Evolutionary conservation across 92 coral and sea anemone genomes (phyloP).

Genomic region (Epizoanthus fatuus): DNA sequence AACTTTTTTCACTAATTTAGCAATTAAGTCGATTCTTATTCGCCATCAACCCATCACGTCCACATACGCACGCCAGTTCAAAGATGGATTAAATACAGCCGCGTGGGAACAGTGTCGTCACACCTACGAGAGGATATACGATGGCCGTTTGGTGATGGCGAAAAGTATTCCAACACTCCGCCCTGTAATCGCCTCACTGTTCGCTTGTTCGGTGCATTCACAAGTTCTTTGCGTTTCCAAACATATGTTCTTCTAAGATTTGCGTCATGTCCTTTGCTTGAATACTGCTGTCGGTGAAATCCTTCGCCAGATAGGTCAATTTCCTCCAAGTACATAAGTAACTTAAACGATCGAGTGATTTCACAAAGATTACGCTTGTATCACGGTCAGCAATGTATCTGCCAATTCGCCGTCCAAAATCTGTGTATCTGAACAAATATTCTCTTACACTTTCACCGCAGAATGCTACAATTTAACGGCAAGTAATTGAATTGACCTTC

Average conservation of each 20-base stretch:
- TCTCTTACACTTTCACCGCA: not conserved
- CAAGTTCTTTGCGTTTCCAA: constrained; percentile 18
- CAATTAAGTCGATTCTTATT: not conserved
- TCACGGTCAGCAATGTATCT: constrained; percentile 21
- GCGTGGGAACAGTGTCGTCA: constrained; percentile 49
- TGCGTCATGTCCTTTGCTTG: constrained; percentile 15
- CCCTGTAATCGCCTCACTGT: constrained; percentile 31
- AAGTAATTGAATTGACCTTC: constrained; percentile 2
- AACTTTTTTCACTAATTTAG: not conserved
- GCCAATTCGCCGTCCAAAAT: not conserved
- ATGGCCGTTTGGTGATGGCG: constrained; percentile 6
- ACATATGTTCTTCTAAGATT: not conserved
- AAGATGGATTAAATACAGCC: constrained; percentile 7
- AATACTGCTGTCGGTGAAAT: constrained; percentile 24
- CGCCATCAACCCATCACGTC: constrained; percentile 29
- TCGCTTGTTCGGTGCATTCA: constrained; percentile 32
- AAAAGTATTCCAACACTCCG: constrained; percentile 40
- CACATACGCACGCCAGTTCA: constrained; percentile 6
- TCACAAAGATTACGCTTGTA: constrained; percentile 18
- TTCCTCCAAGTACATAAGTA: constrained; percentile 25
- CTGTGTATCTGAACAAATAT: not conserved
- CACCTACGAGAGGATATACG: constrained; percentile 38
- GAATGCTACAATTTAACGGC: not conserved
- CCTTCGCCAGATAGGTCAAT: constrained; percentile 41
- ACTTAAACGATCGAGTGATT: constrained; percentile 28